Percentiles rank a stretch among this genome's conserved stretches.
phyloP scores from a whole-genome alignment of 2,797 vertebrate species.

The Monodelphis domestica region DNA sequence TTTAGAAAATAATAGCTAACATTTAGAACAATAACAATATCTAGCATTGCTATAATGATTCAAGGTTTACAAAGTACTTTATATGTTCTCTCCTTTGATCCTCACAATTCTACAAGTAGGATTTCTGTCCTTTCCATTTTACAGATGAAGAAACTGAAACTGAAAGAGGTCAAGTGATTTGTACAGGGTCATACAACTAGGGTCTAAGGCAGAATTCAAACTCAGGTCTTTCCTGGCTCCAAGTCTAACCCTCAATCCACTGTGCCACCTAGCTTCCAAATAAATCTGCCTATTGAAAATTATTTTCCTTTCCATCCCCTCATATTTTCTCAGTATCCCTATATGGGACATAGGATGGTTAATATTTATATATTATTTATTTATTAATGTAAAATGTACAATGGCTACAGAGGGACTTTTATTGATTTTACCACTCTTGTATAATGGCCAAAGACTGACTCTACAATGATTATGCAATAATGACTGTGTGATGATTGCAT shows the following conservation, averaged over 20 bases:
- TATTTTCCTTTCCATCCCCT: background rate
- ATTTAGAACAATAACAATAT: constrained; percentile 27
- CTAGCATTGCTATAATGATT: background rate
- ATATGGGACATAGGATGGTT: background rate
- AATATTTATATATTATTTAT: too few relatives aligned
- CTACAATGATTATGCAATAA: too few relatives aligned
- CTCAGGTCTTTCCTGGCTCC: background rate
- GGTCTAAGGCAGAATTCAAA: background rate
- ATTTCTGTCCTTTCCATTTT: background rate
- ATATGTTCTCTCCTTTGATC: background rate
- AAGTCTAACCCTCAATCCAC: background rate
- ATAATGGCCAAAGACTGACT: background rate
- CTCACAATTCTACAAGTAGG: background rate
- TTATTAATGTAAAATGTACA: too few relatives aligned
- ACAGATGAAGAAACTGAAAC: constrained; percentile 1
- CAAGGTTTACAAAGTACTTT: background rate
- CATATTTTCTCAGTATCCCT: background rate
- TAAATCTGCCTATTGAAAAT: background rate
- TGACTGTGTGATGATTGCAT: background rate
- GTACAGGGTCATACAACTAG: background rate
- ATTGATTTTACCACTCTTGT: background rate
- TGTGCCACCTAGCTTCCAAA: background rate
- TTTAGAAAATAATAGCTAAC: too few relatives aligned
- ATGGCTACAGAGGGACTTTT: background rate
- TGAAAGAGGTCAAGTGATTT: background rate